Base-by-base conservation (phyloP, 2,888 invertebrate species). In the Crocallis elinguaria region DNA sequence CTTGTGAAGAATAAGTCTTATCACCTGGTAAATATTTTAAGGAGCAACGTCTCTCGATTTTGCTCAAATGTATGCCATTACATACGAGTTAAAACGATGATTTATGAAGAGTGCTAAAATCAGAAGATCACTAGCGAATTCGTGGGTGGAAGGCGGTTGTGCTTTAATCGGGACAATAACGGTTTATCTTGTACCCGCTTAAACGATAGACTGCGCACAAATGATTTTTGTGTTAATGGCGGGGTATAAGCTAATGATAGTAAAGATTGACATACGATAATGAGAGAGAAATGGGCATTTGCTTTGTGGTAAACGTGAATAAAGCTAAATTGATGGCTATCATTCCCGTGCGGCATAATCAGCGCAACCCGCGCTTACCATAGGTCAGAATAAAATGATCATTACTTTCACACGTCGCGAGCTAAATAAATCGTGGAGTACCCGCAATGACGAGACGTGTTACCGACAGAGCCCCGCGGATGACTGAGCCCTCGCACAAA, bases 401-500 rank as follows among this genome's bases (percentile, higher is more conserved):
- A 85, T 85, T 82, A 84, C 74, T 75, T 61, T 71, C 58, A 71
- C 67, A 64, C 67, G 70, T 75, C 66, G 66, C 65, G 69, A 69
- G 64, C 53, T 72, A 73, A 75, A 76, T 79, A 76, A 73, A 73
- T 76, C 69, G 74, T 66, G 71, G 74, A 80, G 76, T 75, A 75
- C 60, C 57, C 68, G 69, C 69, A 72, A 77, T 77, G 71, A 76
- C 75, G 73, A 81, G 82, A 88, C 90, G 90, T 91, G 90, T 85
- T 81, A 67, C 70, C 68, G 74, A 69, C 72, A 73, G 70, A 76
- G 77, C 73, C 77, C 71, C 77, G 76, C 82, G 88, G 90, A 91
- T 89, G 90, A 88, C 88, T 84, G 89, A 86, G 86, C 84, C 86
- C 79, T 76, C 82, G 84, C 84, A 82, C 81, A 79, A 85, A 86